Evolutionary conservation across 2,888 invertebrate genomes (phyloP).

Genomic region (Sussaba pulchella): DNA sequence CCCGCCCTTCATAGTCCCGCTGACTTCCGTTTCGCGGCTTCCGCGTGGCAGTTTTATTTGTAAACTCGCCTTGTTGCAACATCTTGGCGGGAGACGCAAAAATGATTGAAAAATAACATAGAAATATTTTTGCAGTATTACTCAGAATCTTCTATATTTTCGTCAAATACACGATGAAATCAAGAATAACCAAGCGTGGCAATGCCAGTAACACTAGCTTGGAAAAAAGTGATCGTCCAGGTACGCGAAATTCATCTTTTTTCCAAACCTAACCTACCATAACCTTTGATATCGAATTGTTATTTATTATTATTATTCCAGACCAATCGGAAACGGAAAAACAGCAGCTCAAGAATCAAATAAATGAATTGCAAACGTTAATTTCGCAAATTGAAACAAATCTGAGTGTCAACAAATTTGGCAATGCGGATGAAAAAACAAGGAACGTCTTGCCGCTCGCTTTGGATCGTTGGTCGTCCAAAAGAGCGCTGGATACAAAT

Average conservation of each 20-base stretch:
- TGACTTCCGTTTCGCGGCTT: too few relatives aligned
- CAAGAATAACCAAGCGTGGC: neutral
- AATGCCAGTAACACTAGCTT: neutral
- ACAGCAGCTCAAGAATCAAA: slow-evolving; percentile 64
- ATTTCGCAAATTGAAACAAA: slow-evolving; percentile 55
- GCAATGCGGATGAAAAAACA: slow-evolving; percentile 25
- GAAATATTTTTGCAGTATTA: neutral
- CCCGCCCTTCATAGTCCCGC: too few relatives aligned
- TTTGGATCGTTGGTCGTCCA: neutral
- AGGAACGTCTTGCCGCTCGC: neutral
- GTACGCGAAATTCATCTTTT: neutral
- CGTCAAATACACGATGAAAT: neutral
- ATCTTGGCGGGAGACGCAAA: slow-evolving; percentile 3
- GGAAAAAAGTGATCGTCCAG: neutral
- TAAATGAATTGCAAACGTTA: slow-evolving; percentile 61
- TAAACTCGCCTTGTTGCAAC: neutral
- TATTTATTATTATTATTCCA: slow-evolving; percentile 21
- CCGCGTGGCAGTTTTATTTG: neutral
- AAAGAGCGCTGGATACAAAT: slow-evolving; percentile 17
- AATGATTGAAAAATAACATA: slow-evolving; percentile 4
- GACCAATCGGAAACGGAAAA: slow-evolving; percentile 52
- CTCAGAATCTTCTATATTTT: neutral
- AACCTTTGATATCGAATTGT: neutral
- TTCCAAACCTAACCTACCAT: neutral
- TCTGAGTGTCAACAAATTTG: slow-evolving; percentile 55